Base-by-base conservation (phyloP, 2,797 vertebrate genomes). In the Macroramphosus scolopax region DNA sequence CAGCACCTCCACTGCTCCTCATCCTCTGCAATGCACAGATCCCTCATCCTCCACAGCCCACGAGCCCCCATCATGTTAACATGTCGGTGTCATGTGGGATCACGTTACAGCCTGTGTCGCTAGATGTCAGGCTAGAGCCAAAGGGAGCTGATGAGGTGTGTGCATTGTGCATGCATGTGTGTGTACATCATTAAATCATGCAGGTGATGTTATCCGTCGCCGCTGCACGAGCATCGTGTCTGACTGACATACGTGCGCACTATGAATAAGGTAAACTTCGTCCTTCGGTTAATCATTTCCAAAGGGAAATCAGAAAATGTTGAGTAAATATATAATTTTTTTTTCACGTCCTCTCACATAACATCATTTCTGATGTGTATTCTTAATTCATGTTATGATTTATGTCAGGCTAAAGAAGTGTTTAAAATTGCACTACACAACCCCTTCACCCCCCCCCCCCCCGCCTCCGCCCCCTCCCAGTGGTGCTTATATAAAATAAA, bases 61-160 rank as follows among this genome's bases (percentile, higher is more conserved):
- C 22, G 25, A 6, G n/a, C 38, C 47, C 50, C 20, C 25, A 53
- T 36, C n/a, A 40, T 64, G 70, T 61, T 70, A 56, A 73, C 72
- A 67, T 46, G 63, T 48, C 39, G 42, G 5, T 59, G 60, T 62
- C 78, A 70, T 66, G 75, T 52, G 38, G 56, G 61, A 69, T 72
- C 66, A 54, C 52, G 14, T 79, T 61, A 57, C 78, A 42, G 57
- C 59, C 72, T 36, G 64, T 66, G 82, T 91, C 95, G 85, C 95
- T 92, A 95, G 96, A 92, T 97, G 96, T 95, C 95, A 93, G 90
- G 80, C 89, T 92, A 82, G 93, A 95, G 94, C 92, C 93, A 85
- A 87, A 50, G 60, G 79, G 62, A 70, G 54, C 51, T 31, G 49
- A 57, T 43, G 41, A 49, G 20, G 14, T 64, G 46, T 43, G 45